Base-by-base conservation (phyloP, 2,113 vertebrate species). In the Lipotes vexillifer region DNA sequence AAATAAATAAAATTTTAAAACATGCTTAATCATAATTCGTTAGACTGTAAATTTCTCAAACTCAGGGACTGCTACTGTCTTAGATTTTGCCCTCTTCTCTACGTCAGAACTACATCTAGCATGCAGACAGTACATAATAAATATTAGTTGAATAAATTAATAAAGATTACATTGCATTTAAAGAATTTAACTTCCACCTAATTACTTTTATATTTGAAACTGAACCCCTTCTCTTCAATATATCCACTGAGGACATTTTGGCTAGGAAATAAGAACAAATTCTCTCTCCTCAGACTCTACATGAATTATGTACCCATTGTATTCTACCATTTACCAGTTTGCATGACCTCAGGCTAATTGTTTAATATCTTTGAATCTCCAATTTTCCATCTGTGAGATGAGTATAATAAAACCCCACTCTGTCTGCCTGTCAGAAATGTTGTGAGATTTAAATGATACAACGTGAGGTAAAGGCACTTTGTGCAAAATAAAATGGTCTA, bases 361-460 rank as follows among this genome's bases (percentile, higher is more conserved):
- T 38, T 86, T 38, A 86, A 86, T 75, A 92, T 81, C 44, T 94
- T 83, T 72, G 49, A 90, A 41, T 93, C 23, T 88, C 52, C 61
- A 87, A 84, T 93, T 83, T 83, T 96, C 77, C 59, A 69, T 86
- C 46, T 74, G 27, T 86, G 55, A 27, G 13, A 88, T 63, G 36
- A 94, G 6, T n/a, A 90, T 63, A 93, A 80, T 82, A 92, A 87
- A 96, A 94, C 29, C 3, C 11, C 10, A 69, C 20, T 93, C 85
- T 85, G 59, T 23, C 91, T 86, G 68, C 65, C 57, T 46, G 15
- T 86, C 72, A 83, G 41, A 21, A 63, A 55, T 78, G 13, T 25
- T 93, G 44, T 93, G 74, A 83, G 83, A 87, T 90, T 96, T 96
- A 81, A 96, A 92, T 31, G 93, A 86, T 55, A 55, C 31, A 94